Percentiles rank a stretch among this genome's conserved stretches.
phyloP scores from a whole-genome alignment of 1,140 invertebrate genomes.

The Cephus cinctus region DNA sequence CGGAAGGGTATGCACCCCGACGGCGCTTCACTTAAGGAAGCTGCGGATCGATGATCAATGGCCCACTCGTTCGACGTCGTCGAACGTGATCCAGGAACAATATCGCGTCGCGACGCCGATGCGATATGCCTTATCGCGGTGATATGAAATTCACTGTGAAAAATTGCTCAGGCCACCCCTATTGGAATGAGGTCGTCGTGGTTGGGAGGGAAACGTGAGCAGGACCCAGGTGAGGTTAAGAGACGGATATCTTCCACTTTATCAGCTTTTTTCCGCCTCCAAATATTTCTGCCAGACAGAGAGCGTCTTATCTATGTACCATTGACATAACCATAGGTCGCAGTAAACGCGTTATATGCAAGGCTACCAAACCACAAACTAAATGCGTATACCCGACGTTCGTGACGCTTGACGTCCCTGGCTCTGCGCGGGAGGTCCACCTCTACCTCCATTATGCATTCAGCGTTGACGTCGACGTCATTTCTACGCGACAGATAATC shows the following conservation, averaged over 20 bases:
- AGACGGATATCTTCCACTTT: no score
- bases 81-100: slow-evolving; percentile 34
- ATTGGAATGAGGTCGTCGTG: no score
- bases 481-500: no score
- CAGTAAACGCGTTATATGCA: neutral
- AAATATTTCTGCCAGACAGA: neutral
- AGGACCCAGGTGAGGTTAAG: no score
- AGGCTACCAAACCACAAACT: neutral
- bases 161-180: no score
- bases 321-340: no score
- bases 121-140: neutral
- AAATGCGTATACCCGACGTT: neutral
- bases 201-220: no score
- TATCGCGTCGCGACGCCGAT: slow-evolving; percentile 18
- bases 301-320: no score
- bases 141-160: slow-evolving; percentile 29
- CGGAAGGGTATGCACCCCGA: neutral
- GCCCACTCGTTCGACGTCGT: slow-evolving; percentile 17
- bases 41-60: slow-evolving; percentile 34
- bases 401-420: no score
- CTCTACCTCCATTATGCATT: slow-evolving; percentile 32
- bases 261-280: no score
- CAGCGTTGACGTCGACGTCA: slow-evolving; percentile 16
- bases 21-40: no score
- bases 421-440: slow-evolving; percentile 15